A percentile compares a stretch with the other conserved stretches of the same genome.
Conservation (phyloP, 2,113 vertebrate genomes). For the Gila orcuttii region DNA sequence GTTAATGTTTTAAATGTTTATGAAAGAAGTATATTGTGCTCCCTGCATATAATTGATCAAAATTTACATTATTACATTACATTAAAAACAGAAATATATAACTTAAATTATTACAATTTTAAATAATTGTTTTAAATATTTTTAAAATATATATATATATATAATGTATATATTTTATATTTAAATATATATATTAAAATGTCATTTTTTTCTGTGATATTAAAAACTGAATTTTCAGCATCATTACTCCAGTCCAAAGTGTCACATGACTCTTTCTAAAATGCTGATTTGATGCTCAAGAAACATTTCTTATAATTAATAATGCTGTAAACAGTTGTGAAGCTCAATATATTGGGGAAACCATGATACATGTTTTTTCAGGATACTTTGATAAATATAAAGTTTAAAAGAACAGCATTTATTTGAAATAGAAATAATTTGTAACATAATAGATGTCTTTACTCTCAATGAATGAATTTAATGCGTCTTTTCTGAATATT, state of each 20-base stretch:
- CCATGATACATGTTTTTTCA: background rate
- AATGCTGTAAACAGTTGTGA: background rate
- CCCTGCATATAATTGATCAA: background rate
- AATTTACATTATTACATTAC: background rate
- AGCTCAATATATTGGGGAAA: background rate
- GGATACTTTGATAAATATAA: background rate
- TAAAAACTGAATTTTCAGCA: too few species aligned
- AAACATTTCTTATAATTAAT: background rate
- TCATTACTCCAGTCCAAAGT: too few species aligned
- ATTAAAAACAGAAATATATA: background rate
- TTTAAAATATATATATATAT: too few species aligned
- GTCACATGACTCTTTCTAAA: too few species aligned
- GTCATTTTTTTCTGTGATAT: background rate
- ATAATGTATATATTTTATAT: background rate
- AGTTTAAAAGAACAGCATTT: background rate
- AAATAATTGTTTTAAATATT: background rate
- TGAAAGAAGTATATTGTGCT: background rate
- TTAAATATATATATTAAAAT: background rate
- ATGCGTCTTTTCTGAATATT: too few species aligned
- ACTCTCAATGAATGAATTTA: background rate
- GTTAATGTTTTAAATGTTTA: background rate
- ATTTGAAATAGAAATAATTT: background rate
- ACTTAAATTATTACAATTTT: background rate
- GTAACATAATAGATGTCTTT: background rate
- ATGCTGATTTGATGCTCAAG: background rate